Percentiles rank a stretch among this genome's conserved stretches.
phyloP scores from a whole-genome alignment of 2,797 vertebrate genomes.

The Mycteria americana region DNA sequence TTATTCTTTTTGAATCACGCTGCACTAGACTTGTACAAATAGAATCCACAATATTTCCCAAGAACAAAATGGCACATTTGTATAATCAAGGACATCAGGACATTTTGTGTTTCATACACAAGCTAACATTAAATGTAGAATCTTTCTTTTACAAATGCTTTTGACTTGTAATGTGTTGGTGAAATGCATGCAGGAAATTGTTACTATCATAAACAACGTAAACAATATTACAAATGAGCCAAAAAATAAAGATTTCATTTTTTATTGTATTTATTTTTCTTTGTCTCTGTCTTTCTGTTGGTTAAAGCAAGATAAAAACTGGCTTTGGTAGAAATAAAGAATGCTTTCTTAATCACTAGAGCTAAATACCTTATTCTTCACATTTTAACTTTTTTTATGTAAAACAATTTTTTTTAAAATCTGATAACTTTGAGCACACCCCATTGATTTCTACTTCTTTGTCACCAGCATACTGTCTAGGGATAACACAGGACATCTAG shows the following conservation, averaged over 20 bases:
- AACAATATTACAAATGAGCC: constrained; percentile 83
- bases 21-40: constrained; percentile 73
- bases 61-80: constrained; percentile 70
- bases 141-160: constrained; percentile 85
- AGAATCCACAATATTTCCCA: constrained; percentile 70
- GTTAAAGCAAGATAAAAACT: constrained; percentile 1
- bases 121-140: constrained; percentile 77
- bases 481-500: background rate
- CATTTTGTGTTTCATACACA: constrained; percentile 79
- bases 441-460: background rate
- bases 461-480: background rate
- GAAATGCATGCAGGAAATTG: constrained; percentile 91
- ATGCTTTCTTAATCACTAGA: background rate
- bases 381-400: background rate
- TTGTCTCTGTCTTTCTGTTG: constrained; percentile 55
- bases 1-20: constrained; percentile 75
- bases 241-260: constrained; percentile 93
- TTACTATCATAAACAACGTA: constrained; percentile 84
- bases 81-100: constrained; percentile 66
- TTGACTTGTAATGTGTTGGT: constrained; percentile 84
- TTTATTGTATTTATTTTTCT: constrained; percentile 79
- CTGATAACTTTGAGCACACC: background rate
- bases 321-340: background rate
- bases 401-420: background rate
- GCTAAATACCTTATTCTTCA: constrained; percentile 30